Percentiles rank a stretch among this genome's conserved stretches.
phyloP scores from a whole-genome alignment of 2,888 invertebrate species.

The Megaustenia siamemsis region DNA sequence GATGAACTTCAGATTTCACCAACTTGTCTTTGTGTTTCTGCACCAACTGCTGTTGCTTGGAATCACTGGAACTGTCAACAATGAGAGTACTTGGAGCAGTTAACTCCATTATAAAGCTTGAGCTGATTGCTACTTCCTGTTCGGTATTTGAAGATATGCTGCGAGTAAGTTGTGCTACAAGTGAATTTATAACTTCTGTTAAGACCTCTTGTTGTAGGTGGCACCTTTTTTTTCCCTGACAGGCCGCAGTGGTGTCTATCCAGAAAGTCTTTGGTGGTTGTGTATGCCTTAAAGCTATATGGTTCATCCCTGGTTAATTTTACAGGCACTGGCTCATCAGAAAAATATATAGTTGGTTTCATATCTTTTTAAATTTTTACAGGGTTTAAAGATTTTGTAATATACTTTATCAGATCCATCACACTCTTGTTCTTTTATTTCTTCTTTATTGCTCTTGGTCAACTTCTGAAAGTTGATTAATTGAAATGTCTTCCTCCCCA shows the following conservation, averaged over 20 bases:
- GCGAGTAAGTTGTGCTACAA: neutral
- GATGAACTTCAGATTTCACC: neutral
- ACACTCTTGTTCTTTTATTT: neutral
- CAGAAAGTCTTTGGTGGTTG: slow-evolving; percentile 38
- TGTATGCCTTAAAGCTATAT: slow-evolving; percentile 5
- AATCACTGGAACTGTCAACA: neutral
- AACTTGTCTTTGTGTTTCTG: too few species aligned
- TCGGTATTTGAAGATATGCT: too few species aligned
- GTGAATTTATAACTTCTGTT: slow-evolving; percentile 26
- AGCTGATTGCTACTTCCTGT: neutral
- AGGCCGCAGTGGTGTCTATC: slow-evolving; percentile 33
- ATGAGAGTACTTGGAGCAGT: neutral
- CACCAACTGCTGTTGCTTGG: neutral
- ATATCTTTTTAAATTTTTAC: neutral
- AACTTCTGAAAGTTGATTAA: neutral
- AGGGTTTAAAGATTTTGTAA: neutral
- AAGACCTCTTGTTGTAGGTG: neutral
- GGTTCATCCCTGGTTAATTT: neutral
- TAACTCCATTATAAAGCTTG: neutral
- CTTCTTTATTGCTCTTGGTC: neutral
- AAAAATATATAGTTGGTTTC: neutral
- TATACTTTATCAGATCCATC: neutral
- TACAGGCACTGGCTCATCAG: neutral
- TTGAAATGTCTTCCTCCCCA: neutral
- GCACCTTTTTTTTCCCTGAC: neutral